Conservation (phyloP, 2,797 vertebrate species). For the Channa striata region DNA sequence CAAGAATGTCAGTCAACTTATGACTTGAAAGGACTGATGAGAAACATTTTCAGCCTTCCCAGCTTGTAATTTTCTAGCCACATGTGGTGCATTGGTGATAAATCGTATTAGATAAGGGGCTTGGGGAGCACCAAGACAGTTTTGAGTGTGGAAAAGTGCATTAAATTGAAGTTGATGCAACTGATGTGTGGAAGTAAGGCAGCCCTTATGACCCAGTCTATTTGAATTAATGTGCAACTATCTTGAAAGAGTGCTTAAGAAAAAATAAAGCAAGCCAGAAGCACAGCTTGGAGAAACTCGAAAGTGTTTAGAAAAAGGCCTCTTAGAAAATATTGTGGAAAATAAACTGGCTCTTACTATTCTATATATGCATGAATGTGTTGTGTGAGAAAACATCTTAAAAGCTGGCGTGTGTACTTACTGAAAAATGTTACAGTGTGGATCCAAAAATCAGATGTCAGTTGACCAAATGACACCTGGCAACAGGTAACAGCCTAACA, state of each 20-base stretch:
- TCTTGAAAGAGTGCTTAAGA: conserved; percentile 3
- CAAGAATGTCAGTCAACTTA: conserved; percentile 39
- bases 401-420: background rate
- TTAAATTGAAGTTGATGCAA: conserved; percentile 48
- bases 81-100: conserved; percentile 54
- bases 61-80: conserved; percentile 42
- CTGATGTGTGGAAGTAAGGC: conserved; percentile 43
- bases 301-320: background rate
- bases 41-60: conserved; percentile 31
- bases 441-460: background rate
- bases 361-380: background rate
- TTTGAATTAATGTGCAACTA: conserved; percentile 31
- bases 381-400: background rate
- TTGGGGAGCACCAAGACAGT: conserved; percentile 33
- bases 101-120: conserved; percentile 55
- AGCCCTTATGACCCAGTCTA: conserved; percentile 20
- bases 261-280: background rate
- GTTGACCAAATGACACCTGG: too few relatives aligned
- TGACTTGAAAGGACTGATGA: conserved; percentile 45
- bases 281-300: background rate
- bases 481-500: background rate
- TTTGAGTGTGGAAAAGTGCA: conserved; percentile 44
- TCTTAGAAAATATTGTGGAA: background rate
- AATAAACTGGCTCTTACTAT: background rate
- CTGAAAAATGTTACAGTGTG: background rate